Evolutionary conservation across 2,888 invertebrate genomes (phyloP).

Genomic region (Mechanitis mazaeus): DNA sequence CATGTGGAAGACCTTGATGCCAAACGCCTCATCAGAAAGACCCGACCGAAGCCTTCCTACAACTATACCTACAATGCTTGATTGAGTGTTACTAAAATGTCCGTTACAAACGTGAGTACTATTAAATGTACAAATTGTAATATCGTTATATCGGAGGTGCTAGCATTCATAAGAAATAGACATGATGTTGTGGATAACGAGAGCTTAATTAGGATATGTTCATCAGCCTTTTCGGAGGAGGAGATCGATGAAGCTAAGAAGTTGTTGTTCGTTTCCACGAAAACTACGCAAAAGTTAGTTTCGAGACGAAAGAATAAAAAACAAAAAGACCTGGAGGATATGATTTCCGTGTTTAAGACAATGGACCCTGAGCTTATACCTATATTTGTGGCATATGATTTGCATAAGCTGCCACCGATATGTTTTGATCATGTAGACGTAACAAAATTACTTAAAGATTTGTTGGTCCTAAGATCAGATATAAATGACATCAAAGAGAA

Average conservation of each 20-base stretch:
- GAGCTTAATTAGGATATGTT: constrained; percentile 5
- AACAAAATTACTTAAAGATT: not conserved
- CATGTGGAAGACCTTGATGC: no score
- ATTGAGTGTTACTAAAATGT: no score
- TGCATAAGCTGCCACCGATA: constrained; percentile 14
- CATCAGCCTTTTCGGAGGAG: constrained; percentile 7
- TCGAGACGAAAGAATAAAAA: constrained; percentile 4
- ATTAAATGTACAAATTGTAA: not conserved
- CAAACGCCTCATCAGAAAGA: no score
- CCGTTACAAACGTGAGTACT: no score
- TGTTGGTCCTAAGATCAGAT: not conserved
- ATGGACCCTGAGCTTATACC: constrained; percentile 19
- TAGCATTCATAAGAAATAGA: not conserved
- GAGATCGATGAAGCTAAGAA: constrained; percentile 10
- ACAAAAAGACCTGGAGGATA: constrained; percentile 8
- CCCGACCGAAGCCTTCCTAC: no score
- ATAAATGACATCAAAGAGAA: not conserved
- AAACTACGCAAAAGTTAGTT: constrained; percentile 9
- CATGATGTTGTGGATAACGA: constrained; percentile 2
- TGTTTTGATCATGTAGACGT: constrained; percentile 16
- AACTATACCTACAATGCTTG: no score
- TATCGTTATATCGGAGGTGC: not conserved
- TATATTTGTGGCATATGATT: constrained; percentile 17
- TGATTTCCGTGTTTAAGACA: constrained; percentile 13
- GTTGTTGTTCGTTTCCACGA: constrained; percentile 7